Evolutionary conservation across 35 echinoderm and acorn worm species (phyloP), one percentile per base, ranked within the genome.

Genomic region (Amphiura filiformis): DNA sequence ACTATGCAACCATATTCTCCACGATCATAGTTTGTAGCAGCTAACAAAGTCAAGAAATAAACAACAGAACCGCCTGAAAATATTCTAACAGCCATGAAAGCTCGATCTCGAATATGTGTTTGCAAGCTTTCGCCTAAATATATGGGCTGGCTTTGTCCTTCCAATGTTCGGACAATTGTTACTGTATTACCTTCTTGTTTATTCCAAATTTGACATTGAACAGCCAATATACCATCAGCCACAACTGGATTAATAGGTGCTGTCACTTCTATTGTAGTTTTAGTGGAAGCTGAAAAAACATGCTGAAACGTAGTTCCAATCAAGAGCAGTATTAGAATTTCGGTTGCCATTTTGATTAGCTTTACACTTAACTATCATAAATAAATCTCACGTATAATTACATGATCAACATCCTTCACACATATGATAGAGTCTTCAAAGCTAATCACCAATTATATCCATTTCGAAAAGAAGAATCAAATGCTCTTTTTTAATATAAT

Each of bases 121-220:
- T 70, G 61, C 26, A 70, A 11, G 28, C 61, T n/a, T 47, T 47
- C 5, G 61, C 61, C 61, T n/a, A 30, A n/a, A 11, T 5, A 70
- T 26, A 70, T 70, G 7, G 15, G 61, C 20, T 70, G 7, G 15
- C 61, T 30, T 26, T 30, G 17, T 70, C 61, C 61, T 15, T 70
- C 26, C 4, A 70, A 70, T 23, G 28, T 70, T 15, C 61, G 61
- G 1, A 30, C 15, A 70, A 70, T 11, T 26, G 28, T 30, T 2
- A 70, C 61, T 30, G 61, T 70, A 20, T 70, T 3, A 70, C 2
- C 28, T 15, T 70, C 61, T 70, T 70, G 61, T 26, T 13, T 70
- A n/a, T 70, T 70, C 61, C 61, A 70, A 15, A 70, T 70, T 70
- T 70, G 61, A 70, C 61, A 70, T n/a, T 70, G 61, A 18, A 70